A percentile compares a stretch with the other conserved stretches of the same genome.
phyloP scores from a whole-genome alignment of 2,888 invertebrate genomes.

The Metopia argyrocephala region DNA sequence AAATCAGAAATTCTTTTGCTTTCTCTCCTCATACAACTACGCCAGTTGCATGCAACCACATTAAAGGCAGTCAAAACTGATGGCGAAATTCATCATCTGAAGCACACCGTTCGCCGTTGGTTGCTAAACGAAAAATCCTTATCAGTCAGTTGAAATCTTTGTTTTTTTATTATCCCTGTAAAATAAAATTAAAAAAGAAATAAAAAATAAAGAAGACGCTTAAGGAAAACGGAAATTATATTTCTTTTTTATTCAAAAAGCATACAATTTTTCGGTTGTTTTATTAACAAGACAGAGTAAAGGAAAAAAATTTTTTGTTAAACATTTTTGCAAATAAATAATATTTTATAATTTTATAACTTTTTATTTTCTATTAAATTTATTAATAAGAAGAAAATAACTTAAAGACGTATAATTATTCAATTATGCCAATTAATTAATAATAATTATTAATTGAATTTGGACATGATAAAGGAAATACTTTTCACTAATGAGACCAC shows the following conservation, averaged over 20 bases:
- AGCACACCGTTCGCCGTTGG: slow-evolving; percentile 38
- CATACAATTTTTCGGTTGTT: too few relatives aligned
- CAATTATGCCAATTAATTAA: slow-evolving; percentile 64
- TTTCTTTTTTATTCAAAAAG: slow-evolving; percentile 11
- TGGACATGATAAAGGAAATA: slow-evolving; percentile 60
- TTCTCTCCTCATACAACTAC: not conserved
- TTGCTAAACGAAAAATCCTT: slow-evolving; percentile 45
- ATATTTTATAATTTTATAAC: too few relatives aligned
- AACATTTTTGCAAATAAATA: too few relatives aligned
- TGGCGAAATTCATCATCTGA: slow-evolving; percentile 27
- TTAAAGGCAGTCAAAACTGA: not conserved
- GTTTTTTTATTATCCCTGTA: slow-evolving; percentile 48
- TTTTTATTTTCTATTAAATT: not conserved
- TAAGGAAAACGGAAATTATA: slow-evolving; percentile 53
- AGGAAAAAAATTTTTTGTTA: too few relatives aligned
- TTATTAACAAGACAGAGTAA: too few relatives aligned
- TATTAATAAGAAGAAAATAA: slow-evolving; percentile 17
- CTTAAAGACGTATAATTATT: too few relatives aligned
- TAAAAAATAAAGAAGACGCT: slow-evolving; percentile 28
- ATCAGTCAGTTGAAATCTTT: slow-evolving; percentile 55
- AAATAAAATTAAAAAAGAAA: slow-evolving; percentile 2
- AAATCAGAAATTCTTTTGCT: not conserved
- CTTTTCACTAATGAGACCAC: slow-evolving; percentile 62
- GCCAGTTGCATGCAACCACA: slow-evolving; percentile 17
- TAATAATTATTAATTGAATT: slow-evolving; percentile 60